A percentile compares a stretch with the other conserved stretches of the same genome.
phyloP scores from a whole-genome alignment of 1,140 invertebrate species.

The Drosophila sucinea region DNA sequence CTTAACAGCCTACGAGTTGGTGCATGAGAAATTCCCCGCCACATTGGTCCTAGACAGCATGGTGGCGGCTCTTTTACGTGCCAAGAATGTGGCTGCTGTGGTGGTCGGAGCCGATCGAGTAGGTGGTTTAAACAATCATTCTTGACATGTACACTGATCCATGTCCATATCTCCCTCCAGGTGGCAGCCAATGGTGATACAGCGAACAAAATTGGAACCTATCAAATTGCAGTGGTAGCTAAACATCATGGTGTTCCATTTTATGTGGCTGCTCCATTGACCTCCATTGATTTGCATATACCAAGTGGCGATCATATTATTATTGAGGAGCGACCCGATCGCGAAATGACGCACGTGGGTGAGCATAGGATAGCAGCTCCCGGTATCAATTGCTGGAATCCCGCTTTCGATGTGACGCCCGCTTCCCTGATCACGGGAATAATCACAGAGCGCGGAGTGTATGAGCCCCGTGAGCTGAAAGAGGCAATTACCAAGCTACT shows the following conservation, averaged over 20 bases:
- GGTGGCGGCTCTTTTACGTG: conserved; percentile 95
- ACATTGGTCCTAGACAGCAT: conserved; percentile 98
- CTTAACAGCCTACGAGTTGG: conserved; percentile 97
- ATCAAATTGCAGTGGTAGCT: conserved; percentile 96
- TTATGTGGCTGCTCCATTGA: conserved; percentile 96
- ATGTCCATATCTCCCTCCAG: conserved; percentile 63
- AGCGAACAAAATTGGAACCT: conserved; percentile 99
- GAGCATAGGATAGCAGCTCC: conserved; percentile 92
- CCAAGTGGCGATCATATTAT: conserved; percentile 92
- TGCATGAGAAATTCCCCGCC: conserved; percentile 96
- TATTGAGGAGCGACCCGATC: conserved; percentile 96
- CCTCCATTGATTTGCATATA: conserved; percentile 94
- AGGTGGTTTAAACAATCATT: conserved; percentile 22
- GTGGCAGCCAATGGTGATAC: conserved; percentile 98
- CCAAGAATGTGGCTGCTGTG: conserved; percentile 90
- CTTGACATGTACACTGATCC: background rate
- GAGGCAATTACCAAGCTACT: conserved; percentile 67
- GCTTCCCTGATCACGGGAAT: conserved; percentile 96
- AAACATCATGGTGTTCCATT: conserved; percentile 97
- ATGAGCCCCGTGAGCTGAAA: conserved; percentile 84
- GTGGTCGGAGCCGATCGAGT: conserved; percentile 95
- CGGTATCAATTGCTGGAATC: conserved; percentile 98
- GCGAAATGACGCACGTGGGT: conserved; percentile 95
- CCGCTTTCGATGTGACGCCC: conserved; percentile 99
- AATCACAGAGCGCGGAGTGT: conserved; percentile 97